Percentiles rank a stretch among this genome's conserved stretches.
Evolutionary conservation across 2,797 vertebrate species (phyloP).

Genomic region (Columba guinea): DNA sequence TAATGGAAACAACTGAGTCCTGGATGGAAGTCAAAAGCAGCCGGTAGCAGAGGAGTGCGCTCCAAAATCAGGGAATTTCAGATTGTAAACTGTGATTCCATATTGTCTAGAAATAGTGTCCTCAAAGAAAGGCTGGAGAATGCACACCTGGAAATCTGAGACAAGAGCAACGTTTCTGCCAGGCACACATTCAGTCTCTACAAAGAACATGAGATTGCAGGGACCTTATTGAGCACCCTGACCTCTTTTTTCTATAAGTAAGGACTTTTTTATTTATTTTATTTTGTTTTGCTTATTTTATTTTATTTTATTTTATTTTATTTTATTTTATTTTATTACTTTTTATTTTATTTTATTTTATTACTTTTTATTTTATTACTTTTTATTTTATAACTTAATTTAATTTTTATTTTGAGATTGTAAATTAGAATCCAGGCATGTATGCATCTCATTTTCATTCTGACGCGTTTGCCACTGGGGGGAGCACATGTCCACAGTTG

Average conservation of each 20-base stretch:
- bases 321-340: no score
- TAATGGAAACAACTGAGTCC: background rate
- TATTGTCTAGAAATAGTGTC: background rate
- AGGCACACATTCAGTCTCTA: background rate
- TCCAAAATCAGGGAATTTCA: background rate
- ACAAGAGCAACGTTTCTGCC: background rate
- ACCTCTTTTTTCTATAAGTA: background rate
- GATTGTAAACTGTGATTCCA: background rate
- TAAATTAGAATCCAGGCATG: fast-evolving
- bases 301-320: no score
- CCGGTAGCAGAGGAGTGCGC: fast-evolving
- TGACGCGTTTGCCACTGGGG: background rate
- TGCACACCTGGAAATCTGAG: background rate
- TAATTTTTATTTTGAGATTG: background rate
- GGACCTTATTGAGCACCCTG: background rate
- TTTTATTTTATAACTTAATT: no score
- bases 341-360: no score
- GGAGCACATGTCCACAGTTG: background rate
- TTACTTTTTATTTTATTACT: no score
- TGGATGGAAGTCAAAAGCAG: background rate
- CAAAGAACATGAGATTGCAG: background rate
- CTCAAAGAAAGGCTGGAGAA: background rate
- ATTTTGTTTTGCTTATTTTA: no score
- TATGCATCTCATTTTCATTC: background rate
- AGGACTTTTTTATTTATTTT: background rate